Evolutionary conservation across 2,113 vertebrate species (phyloP), one percentile per base, ranked within the genome.

Genomic region (Bujurquina vittata): DNA sequence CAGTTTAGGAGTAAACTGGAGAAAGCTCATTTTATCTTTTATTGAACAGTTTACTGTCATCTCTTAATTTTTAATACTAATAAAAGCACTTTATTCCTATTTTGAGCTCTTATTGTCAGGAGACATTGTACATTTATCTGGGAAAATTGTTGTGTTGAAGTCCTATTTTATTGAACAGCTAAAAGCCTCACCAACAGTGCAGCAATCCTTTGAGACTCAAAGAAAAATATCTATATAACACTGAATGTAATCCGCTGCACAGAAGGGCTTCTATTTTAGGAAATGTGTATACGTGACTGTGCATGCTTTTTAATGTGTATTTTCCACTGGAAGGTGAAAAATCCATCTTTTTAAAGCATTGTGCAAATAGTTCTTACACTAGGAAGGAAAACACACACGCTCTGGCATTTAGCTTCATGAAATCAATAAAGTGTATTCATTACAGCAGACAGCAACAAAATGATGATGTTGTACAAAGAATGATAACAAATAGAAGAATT

Each of bases 151-250:
- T 52, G 18, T 63, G 60, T 46, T 75, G 33, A n/a, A 72, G 52
- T 57, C 73, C 14, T 59, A 29, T 77, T n/a, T 77, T 26, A 49
- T 35, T 84, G 10, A 77, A 77, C 18, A 10, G 40, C 46, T 80
- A 29, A 56, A 63, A 88, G 52, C 56, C n/a, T 77, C 10, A 37
- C 31, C 61, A 59, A 75, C 46, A 57, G 56, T 59, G 74, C 65
- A 62, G 62, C 74, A 61, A 43, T 76, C n/a, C 52, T 62, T 29
- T 69, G 65, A 29, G 29, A 75, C 58, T 26, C 1, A 2, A 73
- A 69, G 46, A 62, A 77, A 26, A 60, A 80, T 80, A 89, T 88
- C 81, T 40, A 77, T 84, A 76, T 20, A 72, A 57, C 31, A 69
- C 80, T 2, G 6, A 62, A 84, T 77, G 77, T 81, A 82, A 79